phyloP scores from a whole-genome alignment of 2,888 invertebrate species.

The Chromoteleia sp. region DNA sequence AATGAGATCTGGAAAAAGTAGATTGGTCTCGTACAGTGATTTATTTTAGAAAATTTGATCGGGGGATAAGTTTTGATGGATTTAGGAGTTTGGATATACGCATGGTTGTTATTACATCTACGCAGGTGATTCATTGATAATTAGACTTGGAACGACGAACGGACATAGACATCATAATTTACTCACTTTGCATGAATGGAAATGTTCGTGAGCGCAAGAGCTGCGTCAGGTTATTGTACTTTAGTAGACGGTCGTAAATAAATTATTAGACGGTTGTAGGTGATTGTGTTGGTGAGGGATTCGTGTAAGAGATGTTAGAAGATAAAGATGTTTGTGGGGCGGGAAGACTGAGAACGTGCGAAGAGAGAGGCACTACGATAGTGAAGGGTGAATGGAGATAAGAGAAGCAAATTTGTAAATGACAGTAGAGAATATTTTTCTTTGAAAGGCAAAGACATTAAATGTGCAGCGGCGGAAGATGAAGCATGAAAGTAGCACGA shows the following conservation, averaged over 20 bases:
- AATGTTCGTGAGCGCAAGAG: not conserved
- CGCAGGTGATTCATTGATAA: constrained; percentile 10
- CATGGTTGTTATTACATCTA: not conserved
- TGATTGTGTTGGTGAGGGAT: not conserved
- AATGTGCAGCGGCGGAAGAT: constrained; percentile 1
- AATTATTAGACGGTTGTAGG: constrained; percentile 13
- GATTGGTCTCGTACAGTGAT: too few species aligned
- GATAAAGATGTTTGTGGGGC: constrained; percentile 5
- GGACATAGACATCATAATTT: constrained; percentile 4
- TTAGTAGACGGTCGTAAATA: constrained; percentile 23
- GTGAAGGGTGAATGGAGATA: not conserved
- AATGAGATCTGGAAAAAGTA: too few species aligned
- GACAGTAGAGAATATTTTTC: not conserved
- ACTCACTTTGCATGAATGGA: constrained; percentile 35
- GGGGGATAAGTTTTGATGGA: not conserved
- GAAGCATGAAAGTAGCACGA: not conserved
- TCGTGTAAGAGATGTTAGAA: not conserved
- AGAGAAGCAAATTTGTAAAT: constrained; percentile 22
- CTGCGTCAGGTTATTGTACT: constrained; percentile 30
- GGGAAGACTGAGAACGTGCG: constrained; percentile 1
- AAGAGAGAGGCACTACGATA: constrained; percentile 3
- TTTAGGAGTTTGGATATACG: not conserved
- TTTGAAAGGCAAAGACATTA: not conserved
- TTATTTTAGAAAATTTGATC: too few species aligned
- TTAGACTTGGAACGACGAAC: constrained; percentile 4